Base-by-base conservation (phyloP, 2,113 vertebrate genomes). In the Grus americana region DNA sequence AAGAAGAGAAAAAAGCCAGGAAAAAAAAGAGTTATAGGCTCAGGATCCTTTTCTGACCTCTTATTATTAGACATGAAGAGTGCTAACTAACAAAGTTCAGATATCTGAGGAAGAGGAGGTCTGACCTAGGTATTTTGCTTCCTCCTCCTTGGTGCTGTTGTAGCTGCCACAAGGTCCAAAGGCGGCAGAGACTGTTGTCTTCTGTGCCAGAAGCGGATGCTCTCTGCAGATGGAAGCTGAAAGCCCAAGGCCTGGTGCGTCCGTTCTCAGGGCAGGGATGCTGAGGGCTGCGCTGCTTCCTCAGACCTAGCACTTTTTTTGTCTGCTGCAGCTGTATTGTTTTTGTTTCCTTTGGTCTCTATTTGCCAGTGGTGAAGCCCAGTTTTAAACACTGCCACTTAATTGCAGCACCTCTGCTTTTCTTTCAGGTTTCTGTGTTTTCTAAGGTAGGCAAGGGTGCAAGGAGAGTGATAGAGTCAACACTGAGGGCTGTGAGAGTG, bases 261-360 rank as follows among this genome's bases (percentile, higher is more conserved):
- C 57, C 12, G 1, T 34, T 32, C 15, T 8, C 11, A 17, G 54
- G 42, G 29, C n/a, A 62, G 26, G 18, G 26, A 8, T 57, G 40
- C 61, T 12, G 44, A 34, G 49, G 29, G 6, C 38, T 30, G 2
- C 1, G 3, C 12, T 23, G 18, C 23, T 21, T 32, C 26, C 38
- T 26, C 50, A 62, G 17, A 42, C 49, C 38, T 10, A 8, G 6
- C 2, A 0, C 47, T 44, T 10, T 0, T 29, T 46, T 38, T 32
- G 30, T 15, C 36, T 32, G 21, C 82, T 79, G 27, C 23, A 57
- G 24, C 42, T 42, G 3, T 9, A 9, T 12, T 63, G 3, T 71
- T 71, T 82, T 50, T 3, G 26, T 65, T 58, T 44, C 40, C 16
- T 65, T 76, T 30, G 30, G 5, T 68, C 44, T 57, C 23, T 36